Percentiles rank a stretch among this genome's conserved stretches.
These are phyloP conservation scores for Erythrocercus mccallii DNA, from an alignment of 2,113 vertebrate species.

Conservation along the genomic window DNA sequence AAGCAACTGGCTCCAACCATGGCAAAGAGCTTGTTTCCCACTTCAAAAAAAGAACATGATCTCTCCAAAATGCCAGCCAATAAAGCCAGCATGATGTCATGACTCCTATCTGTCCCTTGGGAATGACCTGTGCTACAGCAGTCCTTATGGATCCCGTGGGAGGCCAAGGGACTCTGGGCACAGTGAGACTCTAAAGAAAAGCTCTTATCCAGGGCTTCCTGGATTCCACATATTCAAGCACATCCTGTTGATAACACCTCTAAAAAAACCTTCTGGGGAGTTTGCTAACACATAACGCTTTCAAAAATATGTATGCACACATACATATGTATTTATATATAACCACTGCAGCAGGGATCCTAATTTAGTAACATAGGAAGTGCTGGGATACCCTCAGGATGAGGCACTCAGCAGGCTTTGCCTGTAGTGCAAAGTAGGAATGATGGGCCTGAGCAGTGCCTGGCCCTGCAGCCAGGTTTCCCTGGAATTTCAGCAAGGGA, in stretches of 20 bases:
- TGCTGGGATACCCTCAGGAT: background rate
- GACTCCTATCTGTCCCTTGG: background rate
- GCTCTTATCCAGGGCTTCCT: background rate
- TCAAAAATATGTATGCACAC: background rate
- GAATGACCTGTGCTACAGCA: background rate
- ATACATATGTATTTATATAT: background rate
- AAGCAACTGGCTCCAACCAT: background rate
- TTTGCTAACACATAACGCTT: background rate
- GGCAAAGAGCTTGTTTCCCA: background rate
- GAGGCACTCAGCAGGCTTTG: background rate
- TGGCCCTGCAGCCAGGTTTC: background rate
- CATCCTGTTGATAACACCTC: conserved; percentile 27
- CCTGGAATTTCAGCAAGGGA: background rate
- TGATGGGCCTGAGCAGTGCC: background rate
- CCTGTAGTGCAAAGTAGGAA: rapidly evolving
- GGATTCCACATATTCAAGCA: background rate
- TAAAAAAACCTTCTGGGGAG: background rate
- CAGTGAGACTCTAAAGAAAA: background rate
- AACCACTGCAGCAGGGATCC: background rate
- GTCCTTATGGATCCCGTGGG: rapidly evolving
- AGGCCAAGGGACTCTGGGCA: background rate
- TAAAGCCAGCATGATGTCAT: background rate
- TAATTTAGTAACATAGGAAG: background rate
- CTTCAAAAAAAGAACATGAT: rapidly evolving
- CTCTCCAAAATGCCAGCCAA: background rate